Evolutionary conservation across 2,888 invertebrate species (phyloP), one percentile per base, ranked within the genome.

Genomic region (Drosophila picticornis): DNA sequence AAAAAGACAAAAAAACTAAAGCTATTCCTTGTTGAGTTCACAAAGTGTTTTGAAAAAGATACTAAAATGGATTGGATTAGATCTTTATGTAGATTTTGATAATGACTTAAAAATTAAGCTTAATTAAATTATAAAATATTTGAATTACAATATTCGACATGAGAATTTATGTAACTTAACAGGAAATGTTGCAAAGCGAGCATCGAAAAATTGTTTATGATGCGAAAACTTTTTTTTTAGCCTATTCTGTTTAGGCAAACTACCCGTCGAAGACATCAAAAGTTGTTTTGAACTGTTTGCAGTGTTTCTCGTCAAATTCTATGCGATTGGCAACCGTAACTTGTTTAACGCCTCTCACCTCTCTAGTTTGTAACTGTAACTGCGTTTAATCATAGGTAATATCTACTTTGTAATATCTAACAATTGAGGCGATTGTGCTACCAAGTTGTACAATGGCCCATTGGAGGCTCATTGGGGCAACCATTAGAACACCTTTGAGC

Each of bases 401-500:
- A 75, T 71, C 77, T 72, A 31, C 4, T 25, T 48, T 63, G 77
- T 62, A 78, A 71, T 75, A 67, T 78, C 64, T 31, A 52, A 27
- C 29, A 27, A 62, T n/a, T 58, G 70, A 36, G 27, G 51, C 36
- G 36, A 55, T 31, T 50, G 56, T 69, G 53, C 29, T 53, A 22
- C 46, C 38, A 31, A 22, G 46, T 62, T 36, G 25, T 57, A 72
- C 69, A 68, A 61, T 68, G 65, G 58, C 29, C 61, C n/a, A 71
- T 66, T 58, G 72, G 58, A 57, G 74, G 81, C 84, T 76, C 70
- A 73, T 84, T 86, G 86, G 84, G 83, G 79, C 84, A 86, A 73
- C 65, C 84, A 85, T 85, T 85, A 85, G 85, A 85, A 85, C 84
- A 87, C 83, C 84, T 85, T 85, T 84, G 50, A 72, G 84, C 84